phyloP scores from a whole-genome alignment of 2,797 vertebrate species.

The Ctenosaura bakeri region DNA sequence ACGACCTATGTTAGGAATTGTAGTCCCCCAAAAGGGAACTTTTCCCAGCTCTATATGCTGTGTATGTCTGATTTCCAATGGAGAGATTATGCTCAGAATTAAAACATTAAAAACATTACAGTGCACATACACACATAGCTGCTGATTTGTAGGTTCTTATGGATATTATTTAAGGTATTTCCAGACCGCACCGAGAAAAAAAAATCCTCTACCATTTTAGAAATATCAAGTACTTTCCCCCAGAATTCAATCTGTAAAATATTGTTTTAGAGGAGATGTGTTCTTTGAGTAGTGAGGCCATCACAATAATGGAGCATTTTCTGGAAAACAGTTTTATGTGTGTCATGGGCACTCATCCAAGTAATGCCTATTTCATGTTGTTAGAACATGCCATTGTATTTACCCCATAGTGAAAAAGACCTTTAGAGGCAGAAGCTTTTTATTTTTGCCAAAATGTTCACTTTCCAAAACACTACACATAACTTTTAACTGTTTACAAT shows the following conservation, averaged over 20 bases:
- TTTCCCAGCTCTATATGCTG: not conserved
- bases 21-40: not conserved
- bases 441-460: not conserved
- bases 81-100: conserved; percentile 40
- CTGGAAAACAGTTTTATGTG: not conserved
- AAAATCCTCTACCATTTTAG: not conserved
- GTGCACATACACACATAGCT: not conserved
- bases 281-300: not conserved
- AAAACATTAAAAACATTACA: conserved; percentile 2
- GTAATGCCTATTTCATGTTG: not conserved
- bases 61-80: conserved; percentile 63
- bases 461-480: not conserved
- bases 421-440: not conserved
- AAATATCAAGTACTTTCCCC: not conserved
- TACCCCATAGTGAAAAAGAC: not conserved
- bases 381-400: not conserved
- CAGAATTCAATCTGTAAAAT: not conserved
- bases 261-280: not conserved
- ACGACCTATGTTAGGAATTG: too few species aligned
- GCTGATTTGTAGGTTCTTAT: not conserved
- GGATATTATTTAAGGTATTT: not conserved
- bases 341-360: not conserved
- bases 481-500: not conserved
- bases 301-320: not conserved
- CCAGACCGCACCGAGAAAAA: too few species aligned